Base-by-base conservation (phyloP, 1,140 invertebrate genomes). In the Bombus affinis region DNA sequence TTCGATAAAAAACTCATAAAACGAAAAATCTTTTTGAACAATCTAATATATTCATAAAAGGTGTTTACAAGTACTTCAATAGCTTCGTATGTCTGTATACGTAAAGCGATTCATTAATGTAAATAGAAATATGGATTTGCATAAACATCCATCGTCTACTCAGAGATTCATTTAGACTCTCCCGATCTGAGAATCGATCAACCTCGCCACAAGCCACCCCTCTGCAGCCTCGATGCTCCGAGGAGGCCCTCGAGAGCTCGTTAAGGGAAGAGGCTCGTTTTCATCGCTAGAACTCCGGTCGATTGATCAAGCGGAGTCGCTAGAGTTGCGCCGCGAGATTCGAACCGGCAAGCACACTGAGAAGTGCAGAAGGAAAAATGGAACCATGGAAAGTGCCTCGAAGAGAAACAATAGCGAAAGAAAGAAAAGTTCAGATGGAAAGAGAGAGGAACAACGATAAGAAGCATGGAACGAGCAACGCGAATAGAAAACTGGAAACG, bases 401-500 rank as follows among this genome's bases (percentile, higher is more conserved):
- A 83, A 66, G 57, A 66, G 32, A 78, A 85, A 71, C 37, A 73
- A 57, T 42, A 66, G 66, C n/a, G 37, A n/a, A 13, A 66, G 42
- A 42, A 65, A 42, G 25, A 70, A 70, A 70, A 71, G 12, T 10
- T 25, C 8, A 42, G 70, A 39, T 28, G 25, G 10, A 28, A 28
- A 62, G 22, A 65, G 28, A 28, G 71, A 78, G 83, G 22, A 13
- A 76, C 53, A 47, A 78, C 42, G 10, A 66, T 32, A 8, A 25
- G 22, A 22, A 44, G 6, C 15, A 9, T 15, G 28, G 59, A n/a
- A n/a, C 25, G 28, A 62, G 10, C 59, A 82, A 10, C 25, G 32
- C 42, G 66, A 62, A 79, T 44, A 6, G 83, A 57, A 73, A 85
- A 86, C 78, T 79, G 86, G 70, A 83, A 85, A 79, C 68, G 65